These are phyloP conservation scores for Campylomormyrus numenius DNA, from an alignment of 2,113 vertebrate species.

Conservation along the genomic window DNA sequence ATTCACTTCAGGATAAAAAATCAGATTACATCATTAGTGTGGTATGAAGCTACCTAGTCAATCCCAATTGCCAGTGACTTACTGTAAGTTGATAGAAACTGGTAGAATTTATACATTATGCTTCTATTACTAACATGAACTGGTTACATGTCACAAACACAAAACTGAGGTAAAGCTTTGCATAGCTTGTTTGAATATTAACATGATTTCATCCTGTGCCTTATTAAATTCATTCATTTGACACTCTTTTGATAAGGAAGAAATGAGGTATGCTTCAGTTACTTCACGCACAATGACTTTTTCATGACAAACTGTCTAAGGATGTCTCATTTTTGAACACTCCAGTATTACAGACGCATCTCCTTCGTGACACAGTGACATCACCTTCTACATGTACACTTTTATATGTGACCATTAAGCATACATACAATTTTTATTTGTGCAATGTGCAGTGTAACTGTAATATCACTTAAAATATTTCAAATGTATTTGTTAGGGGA, in stretches of 20 bases:
- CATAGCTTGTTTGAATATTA: background rate
- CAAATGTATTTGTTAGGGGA: background rate
- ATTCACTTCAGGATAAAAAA: background rate
- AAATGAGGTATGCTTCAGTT: background rate
- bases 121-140: background rate
- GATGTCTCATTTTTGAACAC: background rate
- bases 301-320: background rate
- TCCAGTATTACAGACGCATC: background rate
- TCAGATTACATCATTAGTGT: background rate
- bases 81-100: background rate
- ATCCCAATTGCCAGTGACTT: background rate
- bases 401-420: background rate
- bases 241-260: background rate
- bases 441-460: background rate
- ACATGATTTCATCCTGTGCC: background rate
- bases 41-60: background rate
- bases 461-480: background rate
- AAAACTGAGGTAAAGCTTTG: background rate
- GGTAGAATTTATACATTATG: background rate
- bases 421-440: background rate
- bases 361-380: background rate
- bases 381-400: background rate
- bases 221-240: background rate
- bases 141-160: background rate
- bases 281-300: background rate